phyloP scores from a whole-genome alignment of 2,797 vertebrate genomes.

The Emydoidea blandingii region DNA sequence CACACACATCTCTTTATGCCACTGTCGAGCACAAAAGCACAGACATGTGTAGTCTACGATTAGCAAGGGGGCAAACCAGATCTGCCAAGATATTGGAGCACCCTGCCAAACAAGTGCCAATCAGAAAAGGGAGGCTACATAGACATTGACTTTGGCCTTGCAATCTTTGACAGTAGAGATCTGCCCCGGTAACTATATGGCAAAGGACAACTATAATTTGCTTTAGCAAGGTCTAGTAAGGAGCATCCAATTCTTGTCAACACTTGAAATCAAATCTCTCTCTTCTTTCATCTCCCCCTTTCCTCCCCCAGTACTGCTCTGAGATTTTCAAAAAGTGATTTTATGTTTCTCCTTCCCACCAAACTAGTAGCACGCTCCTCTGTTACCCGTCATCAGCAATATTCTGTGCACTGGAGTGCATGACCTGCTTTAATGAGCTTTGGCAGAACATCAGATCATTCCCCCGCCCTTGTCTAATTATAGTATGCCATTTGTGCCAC shows the following conservation, averaged over 20 bases:
- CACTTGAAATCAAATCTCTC: neutral
- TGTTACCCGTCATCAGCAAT: constrained; percentile 16
- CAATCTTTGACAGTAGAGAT: neutral
- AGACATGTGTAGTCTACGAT: constrained; percentile 9
- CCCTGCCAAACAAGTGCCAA: constrained; percentile 47
- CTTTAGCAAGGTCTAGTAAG: neutral
- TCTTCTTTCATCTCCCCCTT: neutral
- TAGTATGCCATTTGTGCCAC: constrained; percentile 36
- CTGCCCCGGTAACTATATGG: constrained; percentile 8
- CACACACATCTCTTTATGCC: neutral
- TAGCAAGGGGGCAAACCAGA: constrained; percentile 28
- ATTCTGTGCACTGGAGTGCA: constrained; percentile 36
- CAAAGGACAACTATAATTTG: neutral
- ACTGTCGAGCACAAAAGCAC: constrained; percentile 7
- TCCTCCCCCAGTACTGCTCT: neutral
- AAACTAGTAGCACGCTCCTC: constrained; percentile 2
- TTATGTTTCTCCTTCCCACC: neutral
- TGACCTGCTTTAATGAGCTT: constrained; percentile 58
- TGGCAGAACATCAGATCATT: constrained; percentile 62
- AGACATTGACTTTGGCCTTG: neutral
- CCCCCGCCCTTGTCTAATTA: constrained; percentile 33
- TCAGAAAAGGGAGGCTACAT: neutral
- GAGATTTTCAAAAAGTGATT: constrained; percentile 1
- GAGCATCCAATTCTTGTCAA: neutral
- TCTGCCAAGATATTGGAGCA: constrained; percentile 35